Base-by-base conservation (phyloP, 2,113 vertebrate genomes). In the Heterochromis multidens region DNA sequence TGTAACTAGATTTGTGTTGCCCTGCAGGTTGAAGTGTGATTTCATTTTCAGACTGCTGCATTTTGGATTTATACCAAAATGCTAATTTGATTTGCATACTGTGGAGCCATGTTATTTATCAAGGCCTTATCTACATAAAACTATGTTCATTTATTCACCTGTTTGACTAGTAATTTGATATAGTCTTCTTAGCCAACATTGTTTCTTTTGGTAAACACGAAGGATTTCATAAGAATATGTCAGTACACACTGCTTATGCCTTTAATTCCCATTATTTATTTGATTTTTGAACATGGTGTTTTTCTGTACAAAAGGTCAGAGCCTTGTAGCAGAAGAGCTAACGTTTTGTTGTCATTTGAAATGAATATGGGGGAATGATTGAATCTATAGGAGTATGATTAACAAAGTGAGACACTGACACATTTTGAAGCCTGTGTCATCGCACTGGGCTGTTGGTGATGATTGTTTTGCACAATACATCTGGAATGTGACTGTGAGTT, bases 1-100 rank as follows among this genome's bases (percentile, higher is more conserved):
- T 91, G 82, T 83, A 76, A 90, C 86, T 70, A 77, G 77, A 91
- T 87, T 79, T 33, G 25, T 83, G 58, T 76, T 35, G 23, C n/a
- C 40, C 49, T 49, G 82, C 11, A 72, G 27, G 31, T 83, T 81
- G 57, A 85, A 52, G 52, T 1, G 8, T 86, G 43, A 76, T 80
- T 31, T 65, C 17, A 37, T 79, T 70, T 82, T 56, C 35, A 61
- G n/a, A 60, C 37, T 58, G 67, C 70, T 79, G 74, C 60, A 25
- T 29, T 17, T 74, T 74, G 74, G 21, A 88, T 79, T 88, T 59
- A 43, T 33, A 70, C 23, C 37, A 52, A 13, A 25, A 33, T 85
- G 35, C 31, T 56, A 85, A 82, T 79, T 9, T 54, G 43, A 43
- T 54, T 23, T 61, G 31, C 6, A 56, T 40, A 81, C 80, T 81